Base-by-base conservation (phyloP, 2,113 vertebrate species). In the Lipophrys pholis region DNA sequence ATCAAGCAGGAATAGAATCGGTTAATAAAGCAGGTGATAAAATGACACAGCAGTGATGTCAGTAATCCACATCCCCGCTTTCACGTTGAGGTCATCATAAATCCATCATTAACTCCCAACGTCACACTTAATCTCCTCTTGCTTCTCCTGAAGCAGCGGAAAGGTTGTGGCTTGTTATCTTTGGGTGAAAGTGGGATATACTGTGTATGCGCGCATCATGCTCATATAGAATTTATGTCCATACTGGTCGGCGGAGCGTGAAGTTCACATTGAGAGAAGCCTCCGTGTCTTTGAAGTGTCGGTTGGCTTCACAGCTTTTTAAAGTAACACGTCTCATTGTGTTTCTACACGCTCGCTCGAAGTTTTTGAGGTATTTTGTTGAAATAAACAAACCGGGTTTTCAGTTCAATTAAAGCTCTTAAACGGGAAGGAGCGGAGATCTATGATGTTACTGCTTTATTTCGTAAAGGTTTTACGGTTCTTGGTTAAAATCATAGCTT, bases 1-100 rank as follows among this genome's bases (percentile, higher is more conserved):
- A 10, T 46, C 46, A 43, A 5, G n/a, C 15, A 59, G 15, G 36
- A 59, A 68, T 36, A 46, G 9, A 73, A 48, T 64, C 36, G 61
- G 45, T 35, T n/a, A n/a, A n/a, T 11, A 2, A 8, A 52, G 57
- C 69, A 69, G 51, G 53, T 57, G 38, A 40, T 58, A 42, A 43
- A 49, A 78, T 36, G 51, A 45, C 39, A 51, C n/a, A 30, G 68
- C 54, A 54, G 63, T 69, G 65, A 80, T 54, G 54, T 56, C 69
- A 68, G 12, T 0, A 49, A 61, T n/a, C n/a, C 41, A 10, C 36
- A n/a, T 36, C 48, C 36, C 21, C 54, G 36, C 57, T 50, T 48
- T 8, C 6, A n/a, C 12, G 50, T 30, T 30, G n/a, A 10, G n/a
- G 59, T 58, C 45, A 15, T 58, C 12, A 50, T 6, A 41, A 17